A percentile compares a stretch with the other conserved stretches of the same genome.
phyloP scores from a whole-genome alignment of 2,797 vertebrate species.

The Galagoides demidoff region DNA sequence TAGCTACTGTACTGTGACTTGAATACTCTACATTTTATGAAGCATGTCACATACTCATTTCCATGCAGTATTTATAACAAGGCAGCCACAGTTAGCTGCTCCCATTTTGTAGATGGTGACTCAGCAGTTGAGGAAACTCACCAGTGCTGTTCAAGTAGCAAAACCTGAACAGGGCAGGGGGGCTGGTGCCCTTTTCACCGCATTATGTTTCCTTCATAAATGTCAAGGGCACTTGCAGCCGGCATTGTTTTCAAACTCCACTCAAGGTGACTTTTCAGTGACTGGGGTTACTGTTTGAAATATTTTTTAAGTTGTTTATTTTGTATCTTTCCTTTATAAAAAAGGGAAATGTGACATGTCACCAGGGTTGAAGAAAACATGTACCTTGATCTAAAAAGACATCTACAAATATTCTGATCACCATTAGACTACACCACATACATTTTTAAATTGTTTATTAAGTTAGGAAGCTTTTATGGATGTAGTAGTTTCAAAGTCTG shows the following conservation, averaged over 20 bases:
- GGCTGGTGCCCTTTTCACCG: not conserved
- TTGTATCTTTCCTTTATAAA: constrained; percentile 37
- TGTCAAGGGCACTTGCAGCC: not conserved
- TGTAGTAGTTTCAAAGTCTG: not conserved
- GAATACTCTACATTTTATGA: not conserved
- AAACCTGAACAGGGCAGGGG: not conserved
- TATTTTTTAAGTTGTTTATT: constrained; percentile 42
- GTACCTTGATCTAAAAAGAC: constrained; percentile 37
- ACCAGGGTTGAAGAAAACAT: not conserved
- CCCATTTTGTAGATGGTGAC: not conserved
- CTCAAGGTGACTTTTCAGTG: not conserved
- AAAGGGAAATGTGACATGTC: constrained; percentile 8
- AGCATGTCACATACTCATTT: not conserved
- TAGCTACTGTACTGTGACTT: not conserved
- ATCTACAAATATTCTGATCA: constrained; percentile 38
- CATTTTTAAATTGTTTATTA: constrained; percentile 10
- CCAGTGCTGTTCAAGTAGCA: not conserved
- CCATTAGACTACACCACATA: not conserved
- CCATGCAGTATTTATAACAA: not conserved
- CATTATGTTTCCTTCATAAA: not conserved
- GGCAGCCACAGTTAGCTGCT: not conserved
- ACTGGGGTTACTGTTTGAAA: not conserved
- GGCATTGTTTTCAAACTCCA: constrained; percentile 27
- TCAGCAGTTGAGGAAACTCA: not conserved
- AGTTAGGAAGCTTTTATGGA: not conserved